Conservation (phyloP, 2,113 vertebrate genomes). For the Kobus ellipsiprymnus region DNA sequence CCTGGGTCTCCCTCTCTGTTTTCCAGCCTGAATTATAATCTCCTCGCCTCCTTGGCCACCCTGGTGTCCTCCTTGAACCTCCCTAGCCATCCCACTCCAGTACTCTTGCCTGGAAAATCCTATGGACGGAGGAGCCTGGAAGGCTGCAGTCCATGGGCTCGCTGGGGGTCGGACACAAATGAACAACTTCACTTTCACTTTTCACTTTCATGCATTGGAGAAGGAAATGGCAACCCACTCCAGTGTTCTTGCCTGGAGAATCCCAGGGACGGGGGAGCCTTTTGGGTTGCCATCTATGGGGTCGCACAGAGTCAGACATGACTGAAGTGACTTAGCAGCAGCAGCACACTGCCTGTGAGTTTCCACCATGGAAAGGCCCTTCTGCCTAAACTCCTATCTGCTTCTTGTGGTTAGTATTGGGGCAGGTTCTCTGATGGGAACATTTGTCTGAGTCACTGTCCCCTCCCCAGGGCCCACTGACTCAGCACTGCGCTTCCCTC, state of each 20-base stretch:
- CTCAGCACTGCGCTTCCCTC: background rate
- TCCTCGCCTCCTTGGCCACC: background rate
- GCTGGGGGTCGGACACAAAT: too few relatives aligned
- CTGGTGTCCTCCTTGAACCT: background rate
- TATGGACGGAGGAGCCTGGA: too few relatives aligned
- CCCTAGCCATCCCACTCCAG: background rate
- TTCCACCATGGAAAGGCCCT: background rate
- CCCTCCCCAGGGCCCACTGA: background rate
- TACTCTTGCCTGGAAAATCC: too few relatives aligned
- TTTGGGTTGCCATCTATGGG: too few relatives aligned
- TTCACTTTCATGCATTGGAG: too few relatives aligned
- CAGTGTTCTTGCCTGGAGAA: too few relatives aligned
- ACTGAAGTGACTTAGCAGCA: too few relatives aligned
- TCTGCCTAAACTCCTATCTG: background rate
- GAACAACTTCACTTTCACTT: too few relatives aligned
- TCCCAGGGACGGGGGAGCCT: too few relatives aligned
- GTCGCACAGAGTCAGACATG: too few relatives aligned
- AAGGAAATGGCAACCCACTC: too few relatives aligned
- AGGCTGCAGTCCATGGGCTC: too few relatives aligned
- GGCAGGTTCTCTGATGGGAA: background rate
- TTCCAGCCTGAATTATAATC: background rate
- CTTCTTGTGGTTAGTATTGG: conserved; percentile 38
- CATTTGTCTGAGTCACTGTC: conserved; percentile 34
- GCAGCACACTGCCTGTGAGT: background rate
- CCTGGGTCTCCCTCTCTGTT: background rate